Percentiles rank a stretch among this genome's conserved stretches.
phyloP scores from a whole-genome alignment of 2,113 vertebrate genomes.

The Micronisus gabar region DNA sequence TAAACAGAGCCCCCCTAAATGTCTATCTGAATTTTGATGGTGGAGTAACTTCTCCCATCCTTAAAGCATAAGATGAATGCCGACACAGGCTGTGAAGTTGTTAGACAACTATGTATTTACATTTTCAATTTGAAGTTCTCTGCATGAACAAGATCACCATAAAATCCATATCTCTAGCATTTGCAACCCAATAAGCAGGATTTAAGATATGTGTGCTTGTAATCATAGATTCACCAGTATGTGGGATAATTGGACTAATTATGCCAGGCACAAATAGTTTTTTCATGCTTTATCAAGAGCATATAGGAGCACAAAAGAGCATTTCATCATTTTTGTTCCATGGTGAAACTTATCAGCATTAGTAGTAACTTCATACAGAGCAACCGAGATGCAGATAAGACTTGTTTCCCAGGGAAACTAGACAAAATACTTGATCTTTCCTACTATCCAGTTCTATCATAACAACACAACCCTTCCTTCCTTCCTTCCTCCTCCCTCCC shows the following conservation, averaged over 20 bases:
- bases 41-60: background rate
- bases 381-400: constrained; percentile 54
- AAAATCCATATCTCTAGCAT: background rate
- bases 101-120: background rate
- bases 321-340: background rate
- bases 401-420: background rate
- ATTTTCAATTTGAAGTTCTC: background rate
- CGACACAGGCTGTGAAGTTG: background rate
- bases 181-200: background rate
- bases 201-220: background rate
- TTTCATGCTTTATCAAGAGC: constrained; percentile 35
- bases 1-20: background rate
- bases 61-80: background rate
- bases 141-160: background rate
- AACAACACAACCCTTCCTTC: constrained; percentile 49
- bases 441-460: constrained; percentile 15
- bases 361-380: constrained; percentile 15
- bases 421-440: constrained; percentile 30
- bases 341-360: constrained; percentile 11
- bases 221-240: background rate
- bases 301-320: constrained; percentile 2
- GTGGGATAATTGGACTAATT: background rate
- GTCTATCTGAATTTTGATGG: background rate
- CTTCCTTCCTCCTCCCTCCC: background rate
- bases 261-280: background rate